A percentile compares a stretch with the other conserved stretches of the same genome.
Evolutionary conservation across 2,888 invertebrate species (phyloP).

Genomic region (Parnassius orleans): DNA sequence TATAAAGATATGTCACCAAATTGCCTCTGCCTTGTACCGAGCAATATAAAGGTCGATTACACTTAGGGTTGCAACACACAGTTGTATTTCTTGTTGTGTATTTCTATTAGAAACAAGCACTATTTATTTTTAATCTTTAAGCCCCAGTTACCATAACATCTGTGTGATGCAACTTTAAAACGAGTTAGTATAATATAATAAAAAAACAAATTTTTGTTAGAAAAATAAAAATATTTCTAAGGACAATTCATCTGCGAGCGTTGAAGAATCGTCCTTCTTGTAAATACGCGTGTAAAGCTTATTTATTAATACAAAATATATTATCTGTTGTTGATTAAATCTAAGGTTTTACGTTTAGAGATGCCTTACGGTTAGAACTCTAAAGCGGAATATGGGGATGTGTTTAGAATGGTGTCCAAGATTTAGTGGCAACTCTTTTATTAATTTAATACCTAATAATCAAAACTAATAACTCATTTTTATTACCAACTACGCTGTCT

Average conservation of each 20-base stretch:
- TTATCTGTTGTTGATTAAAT: conserved; percentile 27
- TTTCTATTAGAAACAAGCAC: no score
- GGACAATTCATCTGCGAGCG: conserved; percentile 1
- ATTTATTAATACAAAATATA: conserved; percentile 25
- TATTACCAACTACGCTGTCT: no score
- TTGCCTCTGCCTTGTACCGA: conserved; percentile 20
- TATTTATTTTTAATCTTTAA: background rate
- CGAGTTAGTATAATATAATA: conserved; percentile 18
- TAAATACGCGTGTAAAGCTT: conserved; percentile 28
- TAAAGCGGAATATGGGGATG: background rate
- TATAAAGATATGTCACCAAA: background rate
- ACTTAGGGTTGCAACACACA: conserved; percentile 11
- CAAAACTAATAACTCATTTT: no score
- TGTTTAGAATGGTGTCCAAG: no score
- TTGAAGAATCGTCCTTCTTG: conserved; percentile 9
- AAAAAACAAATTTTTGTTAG: conserved; percentile 19
- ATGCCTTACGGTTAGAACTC: conserved; percentile 4
- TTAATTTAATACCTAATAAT: no score
- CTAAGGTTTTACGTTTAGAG: conserved; percentile 16
- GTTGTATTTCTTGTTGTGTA: background rate
- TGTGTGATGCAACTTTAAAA: conserved; percentile 18
- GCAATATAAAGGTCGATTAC: conserved; percentile 3
- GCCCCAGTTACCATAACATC: background rate
- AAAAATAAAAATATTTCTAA: conserved; percentile 27
- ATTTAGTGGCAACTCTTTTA: no score